Evolutionary conservation across 2,888 invertebrate species (phyloP).

Genomic region (Parthenolecanium corni): DNA sequence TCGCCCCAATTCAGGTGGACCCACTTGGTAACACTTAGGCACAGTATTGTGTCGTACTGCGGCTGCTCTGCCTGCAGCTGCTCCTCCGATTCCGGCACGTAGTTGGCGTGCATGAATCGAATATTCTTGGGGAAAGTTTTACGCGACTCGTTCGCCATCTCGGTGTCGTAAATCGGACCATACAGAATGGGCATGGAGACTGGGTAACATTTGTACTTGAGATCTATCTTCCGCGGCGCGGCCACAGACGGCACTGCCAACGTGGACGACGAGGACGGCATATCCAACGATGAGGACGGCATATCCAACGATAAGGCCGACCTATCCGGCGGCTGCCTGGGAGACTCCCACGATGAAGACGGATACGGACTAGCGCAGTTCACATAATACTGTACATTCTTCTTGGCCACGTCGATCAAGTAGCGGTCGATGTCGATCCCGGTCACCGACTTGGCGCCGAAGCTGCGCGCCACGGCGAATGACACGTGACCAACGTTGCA

Average conservation of each 20-base stretch:
- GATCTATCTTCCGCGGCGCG: background rate
- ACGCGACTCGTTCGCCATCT: background rate
- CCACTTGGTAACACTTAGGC: slow-evolving; percentile 96
- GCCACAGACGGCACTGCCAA: too few species aligned
- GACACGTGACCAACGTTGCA: slow-evolving; percentile 96
- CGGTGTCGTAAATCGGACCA: slow-evolving; percentile 50
- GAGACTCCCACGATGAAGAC: slow-evolving; percentile 17
- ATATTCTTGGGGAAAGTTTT: slow-evolving; percentile 10
- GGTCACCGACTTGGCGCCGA: slow-evolving; percentile 70
- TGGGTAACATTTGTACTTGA: slow-evolving; percentile 42
- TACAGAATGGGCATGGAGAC: slow-evolving; percentile 78
- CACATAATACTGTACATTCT: slow-evolving; percentile 60
- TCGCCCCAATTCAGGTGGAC: slow-evolving; percentile 97
- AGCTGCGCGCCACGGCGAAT: slow-evolving; percentile 73
- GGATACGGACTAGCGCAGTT: slow-evolving; percentile 35
- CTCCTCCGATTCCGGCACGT: slow-evolving; percentile 79
- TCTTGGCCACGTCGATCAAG: slow-evolving; percentile 49
- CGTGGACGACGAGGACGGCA: background rate
- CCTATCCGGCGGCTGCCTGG: too few species aligned
- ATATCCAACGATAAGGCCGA: too few species aligned
- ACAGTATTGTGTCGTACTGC: slow-evolving; percentile 89
- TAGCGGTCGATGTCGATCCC: slow-evolving; percentile 85
- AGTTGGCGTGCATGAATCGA: slow-evolving; percentile 66
- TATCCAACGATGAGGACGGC: background rate
- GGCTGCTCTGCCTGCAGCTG: slow-evolving; percentile 69